Evolutionary conservation across 1,140 invertebrate genomes (phyloP), one percentile per base, ranked within the genome.

Genomic region (Cepaea nemoralis): DNA sequence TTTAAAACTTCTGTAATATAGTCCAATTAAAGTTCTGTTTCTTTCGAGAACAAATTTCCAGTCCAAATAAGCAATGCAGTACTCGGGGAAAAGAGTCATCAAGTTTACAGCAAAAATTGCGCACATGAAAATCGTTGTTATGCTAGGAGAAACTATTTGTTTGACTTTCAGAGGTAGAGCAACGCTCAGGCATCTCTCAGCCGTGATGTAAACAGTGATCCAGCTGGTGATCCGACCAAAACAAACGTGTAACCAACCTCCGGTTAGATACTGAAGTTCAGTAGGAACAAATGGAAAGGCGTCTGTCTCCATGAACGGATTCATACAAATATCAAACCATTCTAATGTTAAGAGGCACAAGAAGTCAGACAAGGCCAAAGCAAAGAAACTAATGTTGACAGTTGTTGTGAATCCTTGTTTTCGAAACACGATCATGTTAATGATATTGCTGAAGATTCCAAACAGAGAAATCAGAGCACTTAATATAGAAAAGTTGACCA

Each of bases 81-180:
- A 77, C n/a, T 63, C 48, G 5, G 75, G 75, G 22, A 27, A 1
- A 19, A 77, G 12, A 2, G 50, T 6, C 0, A 66, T 0, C 27
- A 66, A 22, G 31, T 37, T 77, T 1, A 66, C 1, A 1, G 66
- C 2, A 42, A 63, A 77, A 19, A 77, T 77, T 6, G n/a, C 1
- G 27, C 2, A 22, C 0, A 77, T 35, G 39, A 63, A 2, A 22
- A 59, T 27, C 19, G 35, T 63, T 22, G 75, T 63, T 77, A 50
- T 77, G 1, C 3, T 33, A 24, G 48, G 48, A 1, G 75, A 63
- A 14, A 77, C 8, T 16, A 77, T 10, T 35, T 35, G 2, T 33
- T 66, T 77, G 0, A 77, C 75, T 24, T 77, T 59, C 35, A 77
- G 10, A 12, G 75, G 75, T 10, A 77, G 39, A 1, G 59, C 35